Evolutionary conservation across 2,797 vertebrate species (phyloP), one percentile per base, ranked within the genome.

Genomic region (Tenualosa ilisha): DNA sequence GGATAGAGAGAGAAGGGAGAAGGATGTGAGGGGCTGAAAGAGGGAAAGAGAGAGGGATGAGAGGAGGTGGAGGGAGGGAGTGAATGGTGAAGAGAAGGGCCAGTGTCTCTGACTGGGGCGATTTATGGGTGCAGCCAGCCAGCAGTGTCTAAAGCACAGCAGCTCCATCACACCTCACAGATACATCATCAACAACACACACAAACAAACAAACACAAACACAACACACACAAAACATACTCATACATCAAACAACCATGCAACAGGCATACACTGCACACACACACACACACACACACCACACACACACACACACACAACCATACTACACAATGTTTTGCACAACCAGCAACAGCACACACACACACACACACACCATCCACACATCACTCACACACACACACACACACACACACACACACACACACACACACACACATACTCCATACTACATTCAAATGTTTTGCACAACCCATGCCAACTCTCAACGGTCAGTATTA

Each of bases 71-170:
- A 68, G 81, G 59, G n/a, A 3, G 31, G 46, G 68, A 84, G 89
- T 90, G 89, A 88, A 89, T 40, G 15, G 83, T 51, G 61, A 6
- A 86, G 65, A 59, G 84, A 61, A 75, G 24, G 63, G 63, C 24
- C 26, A 65, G 63, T 65, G 63, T 65, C 63, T 65, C 63, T 65
- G 68, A 75, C 31, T 61, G 12, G 50, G 63, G 1, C 3, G 56
- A 83, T 86, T 89, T 43, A 53, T 63, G 26, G 51, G 31, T 17
- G 68, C 68, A 75, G 31, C 31, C 31, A 75, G 43, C 24, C 31
- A 75, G 43, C 24, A 56, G 20, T 46, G 24, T 24, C 17, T 24
- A 37, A 54, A 26, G 53, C 43, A 17, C 49, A 83, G 79, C 81
- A 13, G 63, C 81, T 59, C 63, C 31, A n/a, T n/a, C 75, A 79